phyloP scores from a whole-genome alignment of 2,888 invertebrate species.

The Drosophila longiperda region DNA sequence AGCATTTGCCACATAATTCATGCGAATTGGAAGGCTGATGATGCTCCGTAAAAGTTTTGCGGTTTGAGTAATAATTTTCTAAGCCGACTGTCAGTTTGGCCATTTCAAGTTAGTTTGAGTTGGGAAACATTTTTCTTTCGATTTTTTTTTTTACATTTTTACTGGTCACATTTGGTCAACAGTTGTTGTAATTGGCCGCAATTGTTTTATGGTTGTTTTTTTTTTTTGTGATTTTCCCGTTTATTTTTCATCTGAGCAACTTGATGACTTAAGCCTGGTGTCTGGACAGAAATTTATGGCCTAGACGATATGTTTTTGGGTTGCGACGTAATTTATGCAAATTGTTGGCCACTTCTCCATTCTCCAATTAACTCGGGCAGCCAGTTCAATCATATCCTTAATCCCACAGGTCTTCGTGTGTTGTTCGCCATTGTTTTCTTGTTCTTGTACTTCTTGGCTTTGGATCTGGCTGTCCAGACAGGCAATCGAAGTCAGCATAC shows the following conservation, averaged over 20 bases:
- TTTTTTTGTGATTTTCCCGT: constrained; percentile 28
- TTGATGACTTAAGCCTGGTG: constrained; percentile 71
- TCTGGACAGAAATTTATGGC: constrained; percentile 73
- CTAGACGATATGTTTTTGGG: constrained; percentile 58
- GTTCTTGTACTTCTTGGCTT: constrained; percentile 2
- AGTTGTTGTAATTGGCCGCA: constrained; percentile 17
- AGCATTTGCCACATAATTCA: constrained; percentile 83
- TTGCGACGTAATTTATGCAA: constrained; percentile 69
- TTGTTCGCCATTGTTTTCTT: constrained; percentile 36
- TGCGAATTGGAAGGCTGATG: constrained; percentile 49
- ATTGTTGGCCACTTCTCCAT: constrained; percentile 61
- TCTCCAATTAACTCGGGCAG: constrained; percentile 68
- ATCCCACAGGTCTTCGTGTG: constrained; percentile 47
- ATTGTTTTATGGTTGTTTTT: constrained; percentile 16
- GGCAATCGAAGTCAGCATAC: constrained; percentile 40
- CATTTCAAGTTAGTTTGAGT: constrained; percentile 30
- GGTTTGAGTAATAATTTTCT: constrained; percentile 59
- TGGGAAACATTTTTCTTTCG: constrained; percentile 14
- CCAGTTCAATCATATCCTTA: constrained; percentile 72
- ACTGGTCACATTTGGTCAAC: constrained; percentile 60
- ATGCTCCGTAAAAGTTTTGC: constrained; percentile 13
- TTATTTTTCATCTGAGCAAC: constrained; percentile 8
- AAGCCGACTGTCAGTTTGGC: constrained; percentile 47
- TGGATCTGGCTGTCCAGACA: constrained; percentile 19
- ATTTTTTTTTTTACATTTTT: constrained; percentile 18